Evolutionary conservation across 2,797 vertebrate genomes (phyloP), one percentile per base, ranked within the genome.

Genomic region (Anguilla marmorata): DNA sequence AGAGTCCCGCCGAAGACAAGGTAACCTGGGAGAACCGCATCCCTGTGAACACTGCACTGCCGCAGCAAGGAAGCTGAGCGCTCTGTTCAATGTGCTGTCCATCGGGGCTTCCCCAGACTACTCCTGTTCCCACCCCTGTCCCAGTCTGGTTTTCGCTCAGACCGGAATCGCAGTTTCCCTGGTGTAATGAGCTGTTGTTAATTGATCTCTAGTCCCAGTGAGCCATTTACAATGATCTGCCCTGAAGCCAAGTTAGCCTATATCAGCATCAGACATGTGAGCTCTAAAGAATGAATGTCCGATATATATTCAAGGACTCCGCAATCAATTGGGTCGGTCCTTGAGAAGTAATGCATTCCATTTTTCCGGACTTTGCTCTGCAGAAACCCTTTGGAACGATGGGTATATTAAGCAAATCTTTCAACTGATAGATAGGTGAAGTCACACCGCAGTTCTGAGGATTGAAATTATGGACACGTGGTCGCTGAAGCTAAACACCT

Each of bases 251-350:
- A 27, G 21, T 80, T 48, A 37, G 37, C 2, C 37, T 37, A 19
- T 80, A 37, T 45, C 76, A 80, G 37, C 45, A 45, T 80, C 1
- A 45, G 76, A 80, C 7, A 4, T 80, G 41, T 45, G 37, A 45
- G 76, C 76, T 80, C 19, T 80, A 41, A 80, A 45, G 79, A 82
- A 82, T 82, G 74, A 19, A 79, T 41, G 19, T 48, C 41, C 79
- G 41, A 50, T 82, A 50, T 48, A 48, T 82, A 82, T 50, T 82
- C 79, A 82, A 82, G 79, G 41, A 41, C 72, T 76, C 14, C 33
- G 12, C 45, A n/a, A 82, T 82, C 41, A 82, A 50, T 82, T n/a
- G 79, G 45, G 50, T 82, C 21, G 24, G 79, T 9, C 21, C 41
- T n/a, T 9, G 79, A n/a, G 41, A 41, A 21, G 79, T 6, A 82